Percentiles rank a stretch among this genome's conserved stretches.
phyloP scores from a whole-genome alignment of 2,888 invertebrate species.

The Emmelina monodactyla region DNA sequence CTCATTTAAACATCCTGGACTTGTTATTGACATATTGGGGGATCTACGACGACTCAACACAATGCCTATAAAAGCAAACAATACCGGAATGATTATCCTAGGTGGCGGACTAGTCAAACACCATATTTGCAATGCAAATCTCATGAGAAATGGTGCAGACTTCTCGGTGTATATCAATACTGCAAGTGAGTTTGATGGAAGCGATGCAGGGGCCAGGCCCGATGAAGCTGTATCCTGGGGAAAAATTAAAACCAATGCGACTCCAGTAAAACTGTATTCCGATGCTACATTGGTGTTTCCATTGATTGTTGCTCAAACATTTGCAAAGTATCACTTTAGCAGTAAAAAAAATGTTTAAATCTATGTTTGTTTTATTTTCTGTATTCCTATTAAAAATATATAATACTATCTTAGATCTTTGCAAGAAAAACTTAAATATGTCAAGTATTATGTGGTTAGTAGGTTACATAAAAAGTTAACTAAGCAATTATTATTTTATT shows the following conservation, averaged over 20 bases:
- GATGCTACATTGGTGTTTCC: conserved; percentile 97
- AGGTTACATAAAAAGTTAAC: too few relatives aligned
- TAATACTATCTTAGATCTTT: too few relatives aligned
- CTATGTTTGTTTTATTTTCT: conserved; percentile 15
- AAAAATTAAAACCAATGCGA: conserved; percentile 88
- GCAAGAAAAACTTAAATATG: too few relatives aligned
- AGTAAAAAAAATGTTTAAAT: conserved; percentile 59
- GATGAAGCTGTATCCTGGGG: conserved; percentile 99
- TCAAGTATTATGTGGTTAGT: too few relatives aligned
- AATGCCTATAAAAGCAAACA: conserved; percentile 90
- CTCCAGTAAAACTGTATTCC: conserved; percentile 91
- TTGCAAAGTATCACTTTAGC: conserved; percentile 75
- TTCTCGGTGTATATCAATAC: conserved; percentile 96
- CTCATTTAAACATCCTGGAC: conserved; percentile 90
- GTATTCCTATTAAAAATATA: conserved; percentile 4
- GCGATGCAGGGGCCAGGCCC: conserved; percentile 96
- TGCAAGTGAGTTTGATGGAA: conserved; percentile 95
- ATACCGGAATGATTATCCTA: conserved; percentile 96
- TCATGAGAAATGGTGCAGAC: conserved; percentile 99
- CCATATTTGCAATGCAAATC: conserved; percentile 98
- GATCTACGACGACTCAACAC: conserved; percentile 90
- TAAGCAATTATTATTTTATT: not conserved
- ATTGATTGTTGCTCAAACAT: conserved; percentile 93
- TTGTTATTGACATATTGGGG: conserved; percentile 91
- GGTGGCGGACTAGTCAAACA: conserved; percentile 98